Conservation (phyloP, 2,113 vertebrate genomes). For the Chloroceryle aenea region DNA sequence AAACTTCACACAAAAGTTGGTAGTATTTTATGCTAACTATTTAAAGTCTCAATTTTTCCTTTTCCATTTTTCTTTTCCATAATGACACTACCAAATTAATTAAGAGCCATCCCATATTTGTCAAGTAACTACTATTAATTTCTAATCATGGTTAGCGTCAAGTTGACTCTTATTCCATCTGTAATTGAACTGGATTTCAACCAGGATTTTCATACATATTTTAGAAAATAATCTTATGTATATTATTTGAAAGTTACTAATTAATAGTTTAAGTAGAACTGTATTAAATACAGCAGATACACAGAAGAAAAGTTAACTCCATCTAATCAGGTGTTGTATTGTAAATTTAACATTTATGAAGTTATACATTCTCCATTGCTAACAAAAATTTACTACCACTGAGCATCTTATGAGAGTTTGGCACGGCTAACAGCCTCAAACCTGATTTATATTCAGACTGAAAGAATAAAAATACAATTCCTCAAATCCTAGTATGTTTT, state of each 20-base stretch:
- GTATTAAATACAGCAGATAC: neutral
- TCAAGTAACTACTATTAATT: neutral
- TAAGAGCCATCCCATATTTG: neutral
- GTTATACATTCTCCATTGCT: neutral
- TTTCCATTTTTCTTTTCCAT: neutral
- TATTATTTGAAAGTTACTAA: neutral
- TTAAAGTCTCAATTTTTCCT: neutral
- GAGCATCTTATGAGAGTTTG: neutral
- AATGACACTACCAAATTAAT: neutral
- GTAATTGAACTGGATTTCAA: neutral
- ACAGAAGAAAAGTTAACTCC: neutral
- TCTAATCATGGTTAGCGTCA: neutral
- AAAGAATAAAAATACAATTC: neutral
- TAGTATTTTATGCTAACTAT: neutral
- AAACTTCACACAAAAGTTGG: neutral
- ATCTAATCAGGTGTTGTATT: neutral
- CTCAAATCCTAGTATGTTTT: neutral
- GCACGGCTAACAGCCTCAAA: neutral
- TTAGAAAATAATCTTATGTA: neutral
- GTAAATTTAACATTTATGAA: neutral
- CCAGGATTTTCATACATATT: neutral
- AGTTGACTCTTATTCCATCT: neutral
- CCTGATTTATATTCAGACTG: neutral
- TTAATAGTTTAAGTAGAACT: neutral
- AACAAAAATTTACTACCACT: neutral